These are phyloP conservation scores for Orcinus orca DNA, from an alignment of 2,113 vertebrate species.

Conservation along the genomic window DNA sequence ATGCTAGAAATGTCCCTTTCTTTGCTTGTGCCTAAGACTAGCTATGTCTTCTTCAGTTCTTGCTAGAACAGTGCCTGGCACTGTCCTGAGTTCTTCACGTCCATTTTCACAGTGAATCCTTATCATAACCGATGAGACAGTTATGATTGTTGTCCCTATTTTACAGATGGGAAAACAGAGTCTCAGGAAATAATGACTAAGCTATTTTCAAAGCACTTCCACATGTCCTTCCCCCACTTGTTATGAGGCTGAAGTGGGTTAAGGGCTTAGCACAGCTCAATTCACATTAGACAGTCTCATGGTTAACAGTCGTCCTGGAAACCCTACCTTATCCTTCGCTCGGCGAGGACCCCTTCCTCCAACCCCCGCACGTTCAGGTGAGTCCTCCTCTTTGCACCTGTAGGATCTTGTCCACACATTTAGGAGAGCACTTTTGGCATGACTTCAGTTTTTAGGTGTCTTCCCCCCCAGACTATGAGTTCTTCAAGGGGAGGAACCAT, in stretches of 20 bases:
- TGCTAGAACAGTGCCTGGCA: background rate
- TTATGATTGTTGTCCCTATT: background rate
- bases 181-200: background rate
- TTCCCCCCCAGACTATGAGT: background rate
- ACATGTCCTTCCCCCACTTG: background rate
- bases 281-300: background rate
- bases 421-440: background rate
- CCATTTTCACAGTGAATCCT: background rate
- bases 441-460: background rate
- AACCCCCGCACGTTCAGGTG: background rate
- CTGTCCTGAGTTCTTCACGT: background rate
- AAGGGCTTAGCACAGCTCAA: background rate
- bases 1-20: background rate
- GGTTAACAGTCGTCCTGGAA: background rate
- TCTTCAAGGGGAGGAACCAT: background rate
- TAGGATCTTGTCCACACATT: background rate
- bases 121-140: background rate
- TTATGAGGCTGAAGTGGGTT: background rate
- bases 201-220: background rate
- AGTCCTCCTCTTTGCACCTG: background rate
- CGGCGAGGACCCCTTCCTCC: background rate
- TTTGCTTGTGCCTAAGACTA: background rate
- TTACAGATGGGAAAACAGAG: background rate
- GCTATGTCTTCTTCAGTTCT: background rate
- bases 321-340: background rate